Evolutionary conservation across 2,113 vertebrate genomes (phyloP), one percentile per base, ranked within the genome.

Genomic region (Rhinopomastus cyanomelas): DNA sequence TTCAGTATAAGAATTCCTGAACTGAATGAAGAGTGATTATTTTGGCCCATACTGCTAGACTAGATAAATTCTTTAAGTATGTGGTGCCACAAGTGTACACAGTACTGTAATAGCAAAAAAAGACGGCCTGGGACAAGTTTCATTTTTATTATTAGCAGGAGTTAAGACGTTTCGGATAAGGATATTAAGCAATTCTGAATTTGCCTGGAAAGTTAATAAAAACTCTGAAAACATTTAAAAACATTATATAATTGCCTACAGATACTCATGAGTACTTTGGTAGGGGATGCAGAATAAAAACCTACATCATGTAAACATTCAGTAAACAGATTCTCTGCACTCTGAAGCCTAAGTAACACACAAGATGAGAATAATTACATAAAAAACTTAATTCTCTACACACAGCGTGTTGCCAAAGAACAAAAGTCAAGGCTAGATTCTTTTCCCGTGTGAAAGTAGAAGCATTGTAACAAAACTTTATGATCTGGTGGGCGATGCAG

Each of bases 1-100:
- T 96, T 95, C 93, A 95, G 77, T 95, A 95, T 87, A 95, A 92
- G 94, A 96, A 87, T 93, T 93, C 92, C 94, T 95, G 92, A 95
- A 86, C 87, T 92, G 93, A 92, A 95, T 88, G 92, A 93, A 96
- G 75, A 96, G 83, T 91, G 85, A 7, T 92, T 42, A 81, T 91
- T 94, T 89, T 94, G 91, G 85, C 92, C 89, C 83, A 90, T 86
- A 90, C 80, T 93, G 87, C 92, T 95, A 94, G 74, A 93, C 89
- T 95, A 90, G 85, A 81, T 90, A 85, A 87, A 92, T 72, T 78
- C 90, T 90, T 83, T 91, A 95, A 95, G 85, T 90, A 93, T 91
- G 92, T 68, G 73, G 95, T 95, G 93, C 92, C 93, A 96, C 94
- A 93, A 92, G 92, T 95, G 89, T 96, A 96, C 92, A 96, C 92